Evolutionary conservation across 2,888 invertebrate species (phyloP).

Genomic region (Hofmannophila pseudospretella): DNA sequence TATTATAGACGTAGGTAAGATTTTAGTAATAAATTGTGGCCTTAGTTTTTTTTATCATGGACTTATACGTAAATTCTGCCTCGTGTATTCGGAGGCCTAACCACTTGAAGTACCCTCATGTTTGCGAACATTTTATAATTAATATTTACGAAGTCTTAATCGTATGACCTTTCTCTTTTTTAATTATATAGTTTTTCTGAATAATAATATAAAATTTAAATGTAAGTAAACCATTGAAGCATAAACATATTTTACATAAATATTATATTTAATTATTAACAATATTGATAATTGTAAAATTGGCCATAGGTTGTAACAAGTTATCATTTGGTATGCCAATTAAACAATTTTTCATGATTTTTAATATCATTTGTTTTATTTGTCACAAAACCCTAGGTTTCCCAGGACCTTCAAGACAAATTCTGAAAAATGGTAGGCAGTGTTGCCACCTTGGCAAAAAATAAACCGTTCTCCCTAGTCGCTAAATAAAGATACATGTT

Average conservation of each 20-base stretch:
- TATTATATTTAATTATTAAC: constrained; percentile 78
- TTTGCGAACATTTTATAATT: constrained; percentile 57
- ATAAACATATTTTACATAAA: constrained; percentile 77
- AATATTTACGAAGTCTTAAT: constrained; percentile 61
- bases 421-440: no score
- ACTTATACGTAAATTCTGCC: constrained; percentile 40
- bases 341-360: constrained; percentile 78
- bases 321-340: constrained; percentile 76
- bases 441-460: no score
- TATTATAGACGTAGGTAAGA: constrained; percentile 43
- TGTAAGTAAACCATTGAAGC: constrained; percentile 76
- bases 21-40: constrained; percentile 70
- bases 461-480: no score
- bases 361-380: constrained; percentile 63
- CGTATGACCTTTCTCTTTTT: constrained; percentile 54
- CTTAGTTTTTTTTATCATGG: constrained; percentile 57
- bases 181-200: constrained; percentile 63
- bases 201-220: constrained; percentile 75
- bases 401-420: no score
- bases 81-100: constrained; percentile 34
- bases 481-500: no score
- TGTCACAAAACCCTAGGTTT: constrained; percentile 12
- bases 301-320: constrained; percentile 77
- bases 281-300: constrained; percentile 77
- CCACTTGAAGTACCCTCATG: constrained; percentile 30